Conservation (phyloP, 2,113 vertebrate species). For the Dromaius novaehollandiae region DNA sequence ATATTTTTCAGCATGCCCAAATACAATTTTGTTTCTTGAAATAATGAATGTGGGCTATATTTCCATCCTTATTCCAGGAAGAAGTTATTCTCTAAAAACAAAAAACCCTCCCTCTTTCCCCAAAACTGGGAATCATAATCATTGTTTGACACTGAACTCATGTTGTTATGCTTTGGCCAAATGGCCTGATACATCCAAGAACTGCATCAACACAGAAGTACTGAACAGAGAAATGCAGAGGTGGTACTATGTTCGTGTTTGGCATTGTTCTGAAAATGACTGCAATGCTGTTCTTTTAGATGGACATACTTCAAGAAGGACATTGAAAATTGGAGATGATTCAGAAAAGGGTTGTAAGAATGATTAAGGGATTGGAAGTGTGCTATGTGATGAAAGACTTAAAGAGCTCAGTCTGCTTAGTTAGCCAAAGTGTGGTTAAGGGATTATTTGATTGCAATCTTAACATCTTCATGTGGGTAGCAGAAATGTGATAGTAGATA, state of each 20-base stretch:
- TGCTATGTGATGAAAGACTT: neutral
- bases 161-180: neutral
- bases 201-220: neutral
- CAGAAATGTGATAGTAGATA: neutral
- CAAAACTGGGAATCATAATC: neutral
- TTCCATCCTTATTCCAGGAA: slow-evolving; percentile 4
- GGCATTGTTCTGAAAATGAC: neutral
- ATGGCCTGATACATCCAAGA: neutral
- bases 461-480: neutral
- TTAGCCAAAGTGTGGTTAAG: neutral
- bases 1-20: neutral
- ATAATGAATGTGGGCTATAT: neutral
- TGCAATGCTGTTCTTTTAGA: neutral
- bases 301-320: neutral
- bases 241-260: neutral
- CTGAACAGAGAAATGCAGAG: neutral
- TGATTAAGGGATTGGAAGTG: slow-evolving; percentile 10
- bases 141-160: neutral
- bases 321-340: neutral
- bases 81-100: neutral
- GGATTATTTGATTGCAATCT: neutral
- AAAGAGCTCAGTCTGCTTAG: neutral
- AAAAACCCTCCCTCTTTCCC: neutral
- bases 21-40: neutral
- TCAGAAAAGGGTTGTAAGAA: neutral